Base-by-base conservation (phyloP, 2,797 vertebrate genomes). In the Hemitrygon akajei region DNA sequence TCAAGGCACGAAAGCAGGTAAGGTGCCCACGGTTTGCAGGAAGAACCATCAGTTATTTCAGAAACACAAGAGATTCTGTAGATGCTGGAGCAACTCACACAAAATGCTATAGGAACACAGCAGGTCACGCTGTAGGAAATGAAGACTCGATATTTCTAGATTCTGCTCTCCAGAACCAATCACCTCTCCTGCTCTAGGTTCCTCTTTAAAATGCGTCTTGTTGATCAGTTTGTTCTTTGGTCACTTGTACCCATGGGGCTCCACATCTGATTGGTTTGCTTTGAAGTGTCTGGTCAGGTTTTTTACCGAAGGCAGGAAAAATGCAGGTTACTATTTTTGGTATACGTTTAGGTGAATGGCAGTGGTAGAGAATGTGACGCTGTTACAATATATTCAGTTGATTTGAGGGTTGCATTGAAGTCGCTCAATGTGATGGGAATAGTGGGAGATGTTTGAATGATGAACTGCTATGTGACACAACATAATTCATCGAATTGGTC, bases 1-100 rank as follows among this genome's bases (percentile, higher is more conserved):
- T 99, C 94, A 99, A 99, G 96, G 98, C 99, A 95, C 97, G 99
- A 96, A 98, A 98, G 96, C 98, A 98, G 98, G 99, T 99, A 94
- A 96, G 96, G 7, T 0, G n/a, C n/a, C 30, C 14, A 11, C 6
- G 18, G 30, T 58, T 12, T 3, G 30, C n/a, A 30, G 34, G 86
- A 69, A 3, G 7, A 12, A 27, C 12, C 14, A 30, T 60, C 34
- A 18, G 47, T 47, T 47, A 47, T 47, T 47, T 47, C 47, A 47
- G 47, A 47, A 47, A 4, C 47, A 47, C 47, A n/a, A n/a, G 47
- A 1, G 47, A 47, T 47, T 47, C 47, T 47, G 47, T 47, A 2
- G 47, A 47, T 47, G 47, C 47, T 47, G 4, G 47, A 47, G 47
- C 47, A 47, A 47, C 47, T 47, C 47, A 2, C 47, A 47, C 47